Conservation (phyloP, 1,140 invertebrate genomes). For the Cotesia typhae region DNA sequence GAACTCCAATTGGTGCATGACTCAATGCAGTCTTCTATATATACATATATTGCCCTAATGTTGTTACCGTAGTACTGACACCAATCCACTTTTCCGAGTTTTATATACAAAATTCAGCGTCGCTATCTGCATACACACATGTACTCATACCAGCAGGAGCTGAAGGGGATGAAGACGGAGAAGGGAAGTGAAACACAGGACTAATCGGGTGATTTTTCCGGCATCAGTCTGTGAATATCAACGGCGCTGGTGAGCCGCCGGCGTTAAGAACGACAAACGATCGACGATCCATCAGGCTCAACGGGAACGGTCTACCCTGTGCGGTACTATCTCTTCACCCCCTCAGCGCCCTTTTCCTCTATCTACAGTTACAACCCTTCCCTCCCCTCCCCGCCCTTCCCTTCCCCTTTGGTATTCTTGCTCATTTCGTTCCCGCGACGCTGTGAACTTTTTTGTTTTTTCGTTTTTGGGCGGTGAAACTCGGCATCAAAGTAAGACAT, state of each 20-base stretch:
- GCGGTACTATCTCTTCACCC: constrained; percentile 27
- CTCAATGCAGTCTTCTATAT: neutral
- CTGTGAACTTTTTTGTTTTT: constrained; percentile 40
- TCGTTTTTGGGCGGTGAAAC: neutral
- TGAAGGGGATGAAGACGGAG: neutral
- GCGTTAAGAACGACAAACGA: constrained; percentile 66
- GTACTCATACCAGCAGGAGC: too few relatives aligned
- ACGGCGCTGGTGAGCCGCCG: constrained; percentile 54
- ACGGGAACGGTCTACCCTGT: constrained; percentile 47
- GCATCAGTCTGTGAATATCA: constrained; percentile 42
- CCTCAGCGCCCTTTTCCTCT: neutral
- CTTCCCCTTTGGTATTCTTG: neutral
- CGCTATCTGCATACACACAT: too few relatives aligned
- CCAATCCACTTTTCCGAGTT: too few relatives aligned
- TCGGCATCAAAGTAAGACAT: neutral
- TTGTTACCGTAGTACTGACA: too few relatives aligned
- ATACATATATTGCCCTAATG: too few relatives aligned
- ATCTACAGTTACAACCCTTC: constrained; percentile 33
- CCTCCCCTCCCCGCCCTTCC: neutral
- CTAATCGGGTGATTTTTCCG: constrained; percentile 38
- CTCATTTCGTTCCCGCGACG: neutral
- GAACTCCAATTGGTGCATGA: neutral
- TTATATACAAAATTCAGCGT: too few relatives aligned
- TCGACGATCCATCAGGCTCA: constrained; percentile 65
- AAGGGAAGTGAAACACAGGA: constrained; percentile 15